phyloP scores from a whole-genome alignment of 2,888 invertebrate genomes.

The Zaprionus obscuricornis region DNA sequence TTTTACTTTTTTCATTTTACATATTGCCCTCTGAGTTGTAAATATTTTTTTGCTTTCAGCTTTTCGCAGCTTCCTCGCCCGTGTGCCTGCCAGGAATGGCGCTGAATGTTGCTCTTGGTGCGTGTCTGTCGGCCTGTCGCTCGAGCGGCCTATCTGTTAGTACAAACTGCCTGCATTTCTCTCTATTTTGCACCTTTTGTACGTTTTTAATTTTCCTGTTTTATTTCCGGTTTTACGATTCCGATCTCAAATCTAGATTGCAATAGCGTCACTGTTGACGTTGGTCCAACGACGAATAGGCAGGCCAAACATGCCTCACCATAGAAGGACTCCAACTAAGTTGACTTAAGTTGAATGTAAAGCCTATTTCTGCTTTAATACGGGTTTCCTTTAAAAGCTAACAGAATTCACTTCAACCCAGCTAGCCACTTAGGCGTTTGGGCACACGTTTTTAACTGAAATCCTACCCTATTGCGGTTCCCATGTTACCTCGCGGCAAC shows the following conservation, averaged over 20 bases:
- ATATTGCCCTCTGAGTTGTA: conserved; percentile 75
- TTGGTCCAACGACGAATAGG: conserved; percentile 37
- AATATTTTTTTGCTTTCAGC: conserved; percentile 57
- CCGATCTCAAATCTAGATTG: conserved; percentile 82
- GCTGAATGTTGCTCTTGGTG: conserved; percentile 46
- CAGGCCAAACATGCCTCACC: not conserved
- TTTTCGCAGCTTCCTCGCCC: conserved; percentile 56
- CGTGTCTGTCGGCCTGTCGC: conserved; percentile 38
- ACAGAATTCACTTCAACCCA: conserved; percentile 12
- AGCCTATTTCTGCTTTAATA: conserved; percentile 45
- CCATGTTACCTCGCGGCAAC: not conserved
- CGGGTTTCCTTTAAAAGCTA: conserved; percentile 38
- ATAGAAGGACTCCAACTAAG: conserved; percentile 14
- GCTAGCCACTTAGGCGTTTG: conserved; percentile 16
- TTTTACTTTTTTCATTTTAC: conserved; percentile 65
- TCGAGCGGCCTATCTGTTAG: conserved; percentile 60
- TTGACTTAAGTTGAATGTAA: conserved; percentile 13
- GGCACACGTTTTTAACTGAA: conserved; percentile 23
- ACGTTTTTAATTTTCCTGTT: conserved; percentile 84
- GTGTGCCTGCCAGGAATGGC: conserved; percentile 25
- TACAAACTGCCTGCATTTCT: conserved; percentile 57
- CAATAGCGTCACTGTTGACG: conserved; percentile 53
- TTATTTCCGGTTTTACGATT: conserved; percentile 83
- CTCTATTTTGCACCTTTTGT: conserved; percentile 80
- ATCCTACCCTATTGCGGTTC: not conserved